Percentiles rank a stretch among this genome's conserved stretches.
Evolutionary conservation across 2,113 vertebrate genomes (phyloP).

Genomic region (Maccullochella peelii): DNA sequence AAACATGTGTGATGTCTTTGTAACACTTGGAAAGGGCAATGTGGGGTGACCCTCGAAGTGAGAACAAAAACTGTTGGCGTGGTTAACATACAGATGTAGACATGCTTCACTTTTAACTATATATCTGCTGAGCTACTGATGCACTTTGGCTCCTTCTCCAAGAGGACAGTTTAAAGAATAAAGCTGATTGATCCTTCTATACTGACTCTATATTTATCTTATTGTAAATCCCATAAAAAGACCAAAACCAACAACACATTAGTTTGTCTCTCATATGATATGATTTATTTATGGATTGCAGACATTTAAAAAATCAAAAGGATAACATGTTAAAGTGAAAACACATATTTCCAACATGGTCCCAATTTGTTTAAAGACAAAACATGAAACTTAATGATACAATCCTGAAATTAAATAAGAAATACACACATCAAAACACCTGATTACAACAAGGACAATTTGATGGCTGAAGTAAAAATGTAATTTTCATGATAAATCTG

Average conservation of each 20-base stretch:
- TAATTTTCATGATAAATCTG: too few relatives aligned
- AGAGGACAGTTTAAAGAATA: not conserved
- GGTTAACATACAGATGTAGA: conserved; percentile 23
- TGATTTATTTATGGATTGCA: not conserved
- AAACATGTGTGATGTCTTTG: conserved; percentile 37
- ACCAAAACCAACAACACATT: not conserved
- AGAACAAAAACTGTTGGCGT: conserved; percentile 47
- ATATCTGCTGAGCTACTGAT: not conserved
- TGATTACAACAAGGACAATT: too few relatives aligned
- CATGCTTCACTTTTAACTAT: not conserved
- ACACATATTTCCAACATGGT: not conserved
- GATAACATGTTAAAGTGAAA: not conserved
- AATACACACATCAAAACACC: too few relatives aligned
- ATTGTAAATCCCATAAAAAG: not conserved
- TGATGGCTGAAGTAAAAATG: too few relatives aligned
- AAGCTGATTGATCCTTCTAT: not conserved
- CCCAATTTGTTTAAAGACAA: not conserved
- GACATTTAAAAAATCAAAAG: not conserved
- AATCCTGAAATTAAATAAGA: not conserved
- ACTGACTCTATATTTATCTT: too few relatives aligned
- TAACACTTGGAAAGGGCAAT: conserved; percentile 13
- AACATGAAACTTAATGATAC: not conserved
- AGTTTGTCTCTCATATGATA: not conserved
- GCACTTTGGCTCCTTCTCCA: not conserved
- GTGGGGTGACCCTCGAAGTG: conserved; percentile 46